Evolutionary conservation across 2,888 invertebrate species (phyloP), one percentile per base, ranked within the genome.

Genomic region (Amphipyra tragopoginis): DNA sequence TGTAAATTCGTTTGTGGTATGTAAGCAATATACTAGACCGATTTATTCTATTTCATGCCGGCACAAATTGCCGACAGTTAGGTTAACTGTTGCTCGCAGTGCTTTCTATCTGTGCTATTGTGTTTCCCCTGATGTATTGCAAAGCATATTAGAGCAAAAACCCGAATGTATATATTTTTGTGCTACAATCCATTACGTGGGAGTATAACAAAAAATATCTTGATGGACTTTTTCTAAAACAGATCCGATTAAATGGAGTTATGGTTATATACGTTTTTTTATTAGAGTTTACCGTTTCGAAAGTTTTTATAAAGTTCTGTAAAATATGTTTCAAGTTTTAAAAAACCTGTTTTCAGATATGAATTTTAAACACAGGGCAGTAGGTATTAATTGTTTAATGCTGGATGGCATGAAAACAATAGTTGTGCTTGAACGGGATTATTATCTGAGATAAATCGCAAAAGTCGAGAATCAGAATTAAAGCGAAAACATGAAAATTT

Each of bases 51-150:
- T 90, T 89, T 84, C 85, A 89, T 89, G 88, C 81, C 83, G 80
- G 87, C 83, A 87, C 85, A 88, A 92, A 93, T 92, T 90, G 89
- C 90, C 85, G 83, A 88, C 90, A 88, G 90, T 93, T 93, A 91
- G 88, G 87, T 89, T 92, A 90, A 91, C 90, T 89, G 91, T 89
- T 88, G 89, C 87, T 88, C 85, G 84, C 87, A 87, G 85, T 87
- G 87, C 87, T 89, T 88, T 89, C 88, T 89, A 85, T 88, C 85
- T 85, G 74, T 80, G 75, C 86, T 86, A 85, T 90, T 89, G 90
- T 92, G 82, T 81, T 82, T 75, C 78, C 77, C 65, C 83, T 92
- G 90, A 92, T 92, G 83, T 88, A 91, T 89, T 80, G 76, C 84
- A 72, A 75, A 79, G 76, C 80, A 83, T 83, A 87, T 89, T 88